Conservation (phyloP, 1,140 invertebrate genomes). For the Manduca sexta region DNA sequence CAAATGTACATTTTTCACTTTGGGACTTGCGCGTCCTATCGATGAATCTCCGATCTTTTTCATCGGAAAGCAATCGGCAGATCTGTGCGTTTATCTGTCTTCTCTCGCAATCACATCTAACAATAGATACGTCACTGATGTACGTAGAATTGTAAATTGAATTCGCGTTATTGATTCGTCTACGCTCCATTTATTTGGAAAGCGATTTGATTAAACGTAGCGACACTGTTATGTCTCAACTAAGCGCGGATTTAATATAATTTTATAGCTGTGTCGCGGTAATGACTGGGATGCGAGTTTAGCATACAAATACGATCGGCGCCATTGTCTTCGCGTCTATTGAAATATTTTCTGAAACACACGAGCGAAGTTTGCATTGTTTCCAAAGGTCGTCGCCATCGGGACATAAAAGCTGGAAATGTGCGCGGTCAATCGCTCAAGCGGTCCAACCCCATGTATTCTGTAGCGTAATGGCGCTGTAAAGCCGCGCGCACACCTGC, state of each 20-base stretch:
- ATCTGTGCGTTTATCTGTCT: conserved; percentile 66
- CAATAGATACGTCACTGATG: conserved; percentile 68
- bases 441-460: conserved; percentile 39
- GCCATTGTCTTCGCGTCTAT: conserved; percentile 12
- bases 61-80: conserved; percentile 52
- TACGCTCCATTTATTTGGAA: conserved; percentile 61
- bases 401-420: conserved; percentile 27
- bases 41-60: conserved; percentile 65
- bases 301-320: conserved; percentile 15
- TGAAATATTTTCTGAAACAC: neutral
- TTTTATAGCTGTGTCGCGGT: conserved; percentile 21
- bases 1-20: conserved; percentile 73
- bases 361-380: conserved; percentile 7
- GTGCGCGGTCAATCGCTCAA: conserved; percentile 42
- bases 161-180: conserved; percentile 65
- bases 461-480: conserved; percentile 50
- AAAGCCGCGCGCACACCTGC: conserved; percentile 59
- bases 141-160: conserved; percentile 69
- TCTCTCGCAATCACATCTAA: conserved; percentile 51
- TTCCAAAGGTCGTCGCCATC: conserved; percentile 18
- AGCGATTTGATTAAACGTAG: conserved; percentile 59
- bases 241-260: conserved; percentile 42
- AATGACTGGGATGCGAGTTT: conserved; percentile 21
- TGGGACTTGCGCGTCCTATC: conserved; percentile 60
- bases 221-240: conserved; percentile 46